Evolutionary conservation across 2,113 vertebrate species (phyloP), one percentile per base, ranked within the genome.

Genomic region (Podarcis cretensis): DNA sequence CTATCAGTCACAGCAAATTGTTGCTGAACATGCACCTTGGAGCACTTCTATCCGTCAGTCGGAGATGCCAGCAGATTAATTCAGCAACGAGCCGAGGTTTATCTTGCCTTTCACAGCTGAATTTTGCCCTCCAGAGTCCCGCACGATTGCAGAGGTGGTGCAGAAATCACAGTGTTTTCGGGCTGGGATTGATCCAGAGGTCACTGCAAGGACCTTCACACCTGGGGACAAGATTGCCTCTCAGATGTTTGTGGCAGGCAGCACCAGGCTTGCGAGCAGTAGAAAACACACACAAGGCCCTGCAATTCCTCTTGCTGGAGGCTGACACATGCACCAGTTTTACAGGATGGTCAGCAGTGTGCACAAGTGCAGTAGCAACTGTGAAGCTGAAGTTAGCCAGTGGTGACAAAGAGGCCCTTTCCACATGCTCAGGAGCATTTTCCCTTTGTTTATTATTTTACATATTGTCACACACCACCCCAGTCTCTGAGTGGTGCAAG

Each of bases 1-100:
- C 78, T 63, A 63, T 87, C 86, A 23, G 25, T 81, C 86, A 74
- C 10, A 1, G 78, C 25, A 23, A 40, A 73, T 59, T 37, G 25
- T 57, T 73, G 78, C 86, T 87, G 78, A 81, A 30, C 68, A 59
- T 35, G 77, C 86, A 73, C 66, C 86, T 71, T 25, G 65, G 59
- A 30, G n/a, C 66, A 35, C 76, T 68, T 73, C 86, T 59, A 27
- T 35, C 68, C 73, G 66, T 73, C 86, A 73, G 35, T 87, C 32
- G 40, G 78, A 81, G 69, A 71, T 81, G 86, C 48, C 78, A 40
- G 48, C 32, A 1, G 68, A 74, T 81, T 40, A 40, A 81, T 43
- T 63, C 54, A 57, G 78, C 68, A 74, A 7, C 5, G 30, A 78
- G 16, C 25, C 23, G 8, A 27, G 32, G 68, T 81, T 71, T 81